These are phyloP conservation scores for Lottia gigantea DNA, from an alignment of 2,888 invertebrate genomes.

Conservation along the genomic window DNA sequence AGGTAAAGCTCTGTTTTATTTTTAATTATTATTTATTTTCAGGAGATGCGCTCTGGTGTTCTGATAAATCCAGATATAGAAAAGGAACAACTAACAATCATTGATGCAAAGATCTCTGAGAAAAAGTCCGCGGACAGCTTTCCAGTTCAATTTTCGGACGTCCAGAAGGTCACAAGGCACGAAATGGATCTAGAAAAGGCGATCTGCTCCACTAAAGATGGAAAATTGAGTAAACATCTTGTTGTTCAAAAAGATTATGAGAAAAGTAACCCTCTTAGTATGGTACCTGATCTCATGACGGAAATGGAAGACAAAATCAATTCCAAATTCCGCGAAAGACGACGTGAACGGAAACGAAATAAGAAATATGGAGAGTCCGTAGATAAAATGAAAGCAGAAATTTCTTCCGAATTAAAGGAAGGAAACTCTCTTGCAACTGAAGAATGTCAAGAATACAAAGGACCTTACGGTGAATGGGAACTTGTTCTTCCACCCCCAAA, in stretches of 20 bases:
- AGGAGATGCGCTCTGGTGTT: conserved; percentile 14
- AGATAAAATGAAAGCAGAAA: not conserved
- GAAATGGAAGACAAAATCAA: conserved; percentile 26
- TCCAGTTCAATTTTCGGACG: conserved; percentile 47
- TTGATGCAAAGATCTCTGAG: conserved; percentile 53
- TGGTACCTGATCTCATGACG: conserved; percentile 48
- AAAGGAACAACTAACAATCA: conserved; percentile 40
- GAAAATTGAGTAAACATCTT: conserved; percentile 39
- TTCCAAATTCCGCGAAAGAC: conserved; percentile 17
- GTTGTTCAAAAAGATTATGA: conserved; percentile 31
- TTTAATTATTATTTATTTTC: not conserved
- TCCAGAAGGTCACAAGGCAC: conserved; percentile 45
- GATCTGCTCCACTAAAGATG: conserved; percentile 35
- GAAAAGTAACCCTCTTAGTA: conserved; percentile 43
- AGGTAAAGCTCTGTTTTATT: too few relatives aligned
- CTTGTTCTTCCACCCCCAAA: not conserved
- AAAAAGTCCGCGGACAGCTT: conserved; percentile 39
- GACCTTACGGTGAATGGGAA: not conserved
- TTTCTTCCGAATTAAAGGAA: not conserved
- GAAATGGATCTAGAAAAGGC: conserved; percentile 59
- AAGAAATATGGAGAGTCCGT: conserved; percentile 18
- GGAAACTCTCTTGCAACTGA: not conserved
- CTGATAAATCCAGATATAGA: conserved; percentile 36
- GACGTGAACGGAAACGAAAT: conserved; percentile 19
- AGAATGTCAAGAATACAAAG: not conserved